Evolutionary conservation across 2,797 vertebrate genomes (phyloP).

Genomic region (Sebastes matsubarae): DNA sequence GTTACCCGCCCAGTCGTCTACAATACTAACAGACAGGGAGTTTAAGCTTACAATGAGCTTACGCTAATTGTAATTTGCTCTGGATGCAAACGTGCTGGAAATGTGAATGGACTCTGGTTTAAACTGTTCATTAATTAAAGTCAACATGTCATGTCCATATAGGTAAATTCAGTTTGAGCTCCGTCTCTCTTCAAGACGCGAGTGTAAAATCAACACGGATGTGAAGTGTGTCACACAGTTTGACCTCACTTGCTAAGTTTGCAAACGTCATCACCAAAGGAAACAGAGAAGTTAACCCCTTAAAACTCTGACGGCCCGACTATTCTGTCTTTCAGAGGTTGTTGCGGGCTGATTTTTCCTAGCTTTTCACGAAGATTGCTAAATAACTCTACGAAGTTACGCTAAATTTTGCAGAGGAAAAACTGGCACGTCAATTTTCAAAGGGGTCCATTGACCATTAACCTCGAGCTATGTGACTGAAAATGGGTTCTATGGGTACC

Average conservation of each 20-base stretch:
- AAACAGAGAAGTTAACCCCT: conserved; percentile 23
- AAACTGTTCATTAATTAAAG: conserved; percentile 57
- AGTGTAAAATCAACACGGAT: conserved; percentile 30
- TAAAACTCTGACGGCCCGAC: not conserved
- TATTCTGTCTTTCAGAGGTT: too few relatives aligned
- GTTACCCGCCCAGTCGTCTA: conserved; percentile 17
- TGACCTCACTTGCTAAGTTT: conserved; percentile 53
- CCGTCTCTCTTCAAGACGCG: not conserved
- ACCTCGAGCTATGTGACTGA: too few relatives aligned
- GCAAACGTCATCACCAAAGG: conserved; percentile 57
- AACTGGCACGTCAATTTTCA: too few relatives aligned
- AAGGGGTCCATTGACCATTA: accelerated
- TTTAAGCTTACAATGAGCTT: conserved; percentile 53
- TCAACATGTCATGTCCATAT: conserved; percentile 37
- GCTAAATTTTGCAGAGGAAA: too few relatives aligned
- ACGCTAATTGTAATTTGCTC: conserved; percentile 49
- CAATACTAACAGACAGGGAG: conserved; percentile 50
- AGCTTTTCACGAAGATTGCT: too few relatives aligned
- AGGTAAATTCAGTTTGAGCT: conserved; percentile 42
- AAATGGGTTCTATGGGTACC: too few relatives aligned
- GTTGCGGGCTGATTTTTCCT: too few relatives aligned
- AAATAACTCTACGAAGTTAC: too few relatives aligned
- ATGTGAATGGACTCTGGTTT: conserved; percentile 33
- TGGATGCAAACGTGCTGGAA: conserved; percentile 33
- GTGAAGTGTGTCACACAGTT: conserved; percentile 17